Conservation (phyloP, 2,797 vertebrate species). For the Crocodylus rhombifer region DNA sequence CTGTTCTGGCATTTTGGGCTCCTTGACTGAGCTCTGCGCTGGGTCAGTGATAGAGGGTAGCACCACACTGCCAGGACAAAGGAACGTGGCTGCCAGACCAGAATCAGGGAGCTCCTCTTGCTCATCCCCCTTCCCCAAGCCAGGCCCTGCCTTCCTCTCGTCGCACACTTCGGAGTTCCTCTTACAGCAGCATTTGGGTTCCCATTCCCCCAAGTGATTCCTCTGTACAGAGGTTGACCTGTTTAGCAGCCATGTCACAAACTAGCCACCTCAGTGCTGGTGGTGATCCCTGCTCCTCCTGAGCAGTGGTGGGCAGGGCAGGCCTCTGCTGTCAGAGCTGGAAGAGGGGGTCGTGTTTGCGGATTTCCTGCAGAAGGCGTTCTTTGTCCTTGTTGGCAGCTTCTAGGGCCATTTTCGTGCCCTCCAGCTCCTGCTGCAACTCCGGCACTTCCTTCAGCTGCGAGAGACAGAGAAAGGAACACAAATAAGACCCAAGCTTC, state of each 20-base stretch:
- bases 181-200: constrained; percentile 3
- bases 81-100: background rate
- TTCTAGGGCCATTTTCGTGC: constrained; percentile 84
- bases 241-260: background rate
- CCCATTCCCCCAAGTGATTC: background rate
- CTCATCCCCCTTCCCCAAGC: background rate
- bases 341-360: constrained; percentile 92
- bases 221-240: background rate
- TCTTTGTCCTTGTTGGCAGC: constrained; percentile 88
- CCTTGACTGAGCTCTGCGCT: background rate
- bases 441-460: constrained; percentile 75
- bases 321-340: constrained; percentile 81
- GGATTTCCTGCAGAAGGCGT: constrained; percentile 91
- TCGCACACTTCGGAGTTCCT: background rate
- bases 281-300: constrained; percentile 67
- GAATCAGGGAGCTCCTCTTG: background rate
- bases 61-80: background rate
- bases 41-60: background rate
- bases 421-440: constrained; percentile 84
- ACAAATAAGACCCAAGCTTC: background rate
- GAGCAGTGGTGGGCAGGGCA: constrained; percentile 40
- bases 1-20: background rate
- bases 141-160: background rate
- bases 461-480: background rate
- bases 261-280: constrained; percentile 53